Percentiles rank a stretch among this genome's conserved stretches.
Conservation (phyloP, 1,140 invertebrate genomes). For the Zaprionus africanus region DNA sequence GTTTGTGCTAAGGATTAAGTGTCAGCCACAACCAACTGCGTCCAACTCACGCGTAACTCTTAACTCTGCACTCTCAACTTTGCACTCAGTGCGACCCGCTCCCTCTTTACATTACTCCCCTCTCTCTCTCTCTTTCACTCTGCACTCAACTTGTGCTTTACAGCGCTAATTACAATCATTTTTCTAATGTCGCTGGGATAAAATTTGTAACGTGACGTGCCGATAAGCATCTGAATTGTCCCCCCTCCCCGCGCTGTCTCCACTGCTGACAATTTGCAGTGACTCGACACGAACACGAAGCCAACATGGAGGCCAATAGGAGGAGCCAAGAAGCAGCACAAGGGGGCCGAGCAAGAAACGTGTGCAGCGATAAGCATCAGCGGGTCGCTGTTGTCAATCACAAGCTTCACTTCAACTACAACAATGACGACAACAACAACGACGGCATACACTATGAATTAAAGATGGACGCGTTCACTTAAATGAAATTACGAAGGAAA, state of each 20-base stretch:
- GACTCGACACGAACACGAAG: conserved; percentile 63
- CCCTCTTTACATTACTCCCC: no score
- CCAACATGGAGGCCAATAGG: conserved; percentile 47
- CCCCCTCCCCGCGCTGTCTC: conserved; percentile 12
- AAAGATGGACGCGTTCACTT: conserved; percentile 14
- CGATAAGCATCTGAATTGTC: conserved; percentile 70
- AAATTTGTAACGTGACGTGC: conserved; percentile 79
- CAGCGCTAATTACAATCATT: conserved; percentile 73
- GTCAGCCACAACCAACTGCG: conserved; percentile 68
- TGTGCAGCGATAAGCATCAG: conserved; percentile 69
- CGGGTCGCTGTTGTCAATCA: conserved; percentile 73
- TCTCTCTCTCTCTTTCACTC: not conserved
- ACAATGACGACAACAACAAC: not conserved
- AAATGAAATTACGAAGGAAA: not conserved
- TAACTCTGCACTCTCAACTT: conserved; percentile 16
- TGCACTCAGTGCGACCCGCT: not conserved
- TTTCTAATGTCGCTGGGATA: conserved; percentile 76
- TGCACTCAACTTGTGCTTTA: conserved; percentile 25
- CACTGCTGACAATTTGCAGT: conserved; percentile 66
- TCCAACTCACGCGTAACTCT: conserved; percentile 51
- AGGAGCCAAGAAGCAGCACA: conserved; percentile 29
- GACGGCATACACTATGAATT: not conserved
- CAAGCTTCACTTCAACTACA: conserved; percentile 28
- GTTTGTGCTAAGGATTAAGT: conserved; percentile 74
- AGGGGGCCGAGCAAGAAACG: conserved; percentile 44